These are phyloP conservation scores for Tadarida brasiliensis DNA, from an alignment of 2,797 vertebrate genomes.

Conservation along the genomic window DNA sequence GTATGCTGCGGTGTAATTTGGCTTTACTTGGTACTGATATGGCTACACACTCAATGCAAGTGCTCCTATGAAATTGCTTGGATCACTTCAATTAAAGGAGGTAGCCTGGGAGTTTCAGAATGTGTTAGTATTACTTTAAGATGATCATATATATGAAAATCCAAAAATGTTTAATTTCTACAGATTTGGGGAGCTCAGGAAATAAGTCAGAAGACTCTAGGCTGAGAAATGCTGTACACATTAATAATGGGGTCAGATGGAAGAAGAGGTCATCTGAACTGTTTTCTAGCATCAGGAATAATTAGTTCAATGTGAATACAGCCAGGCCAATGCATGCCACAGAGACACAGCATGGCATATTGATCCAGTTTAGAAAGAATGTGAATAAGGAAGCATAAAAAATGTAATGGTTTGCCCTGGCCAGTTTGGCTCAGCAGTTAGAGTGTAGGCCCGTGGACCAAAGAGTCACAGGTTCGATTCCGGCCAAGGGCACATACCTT, in stretches of 20 bases:
- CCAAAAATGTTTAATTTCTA: not conserved
- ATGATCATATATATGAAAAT: slow-evolving; percentile 38
- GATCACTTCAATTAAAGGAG: not conserved
- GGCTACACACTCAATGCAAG: not conserved
- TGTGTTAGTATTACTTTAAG: slow-evolving; percentile 5
- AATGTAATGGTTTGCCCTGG: no score
- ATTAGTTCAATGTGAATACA: not conserved
- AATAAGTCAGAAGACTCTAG: not conserved
- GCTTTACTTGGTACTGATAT: not conserved
- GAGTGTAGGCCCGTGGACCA: no score
- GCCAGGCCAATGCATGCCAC: not conserved
- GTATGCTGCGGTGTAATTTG: not conserved
- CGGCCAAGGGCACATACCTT: no score
- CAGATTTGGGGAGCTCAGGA: not conserved
- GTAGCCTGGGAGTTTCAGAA: not conserved
- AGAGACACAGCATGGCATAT: not conserved
- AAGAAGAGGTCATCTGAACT: not conserved
- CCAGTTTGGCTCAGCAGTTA: no score
- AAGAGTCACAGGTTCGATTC: no score
- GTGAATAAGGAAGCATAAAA: not conserved
- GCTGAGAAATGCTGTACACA: not conserved
- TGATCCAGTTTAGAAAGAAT: not conserved
- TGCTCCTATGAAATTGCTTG: not conserved
- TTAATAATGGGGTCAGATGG: not conserved
- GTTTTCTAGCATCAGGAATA: not conserved